Conservation (phyloP, 2,797 vertebrate species). For the Acrossocheilus wenchowensis region DNA sequence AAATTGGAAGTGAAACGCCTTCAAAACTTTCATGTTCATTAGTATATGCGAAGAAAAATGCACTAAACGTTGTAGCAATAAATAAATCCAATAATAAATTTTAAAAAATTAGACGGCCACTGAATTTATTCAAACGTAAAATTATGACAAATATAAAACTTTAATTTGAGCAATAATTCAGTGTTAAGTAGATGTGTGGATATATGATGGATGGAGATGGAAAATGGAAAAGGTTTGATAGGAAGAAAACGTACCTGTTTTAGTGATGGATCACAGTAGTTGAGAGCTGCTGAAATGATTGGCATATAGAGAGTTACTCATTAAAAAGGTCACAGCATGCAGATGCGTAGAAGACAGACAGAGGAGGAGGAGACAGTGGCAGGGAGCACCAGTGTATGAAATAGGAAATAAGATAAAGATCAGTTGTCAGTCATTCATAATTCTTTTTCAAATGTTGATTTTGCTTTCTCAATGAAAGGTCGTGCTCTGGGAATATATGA, state of each 20-base stretch:
- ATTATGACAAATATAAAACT: neutral
- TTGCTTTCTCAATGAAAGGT: slow-evolving; percentile 35
- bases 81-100: neutral
- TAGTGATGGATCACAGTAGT: slow-evolving; percentile 1
- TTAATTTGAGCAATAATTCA: neutral
- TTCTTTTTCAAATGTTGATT: slow-evolving; percentile 13
- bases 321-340: neutral
- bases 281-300: slow-evolving; percentile 21
- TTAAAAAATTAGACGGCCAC: no score
- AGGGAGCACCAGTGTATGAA: slow-evolving; percentile 3
- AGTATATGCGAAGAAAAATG: neutral
- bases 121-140: neutral
- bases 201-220: neutral
- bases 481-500: neutral
- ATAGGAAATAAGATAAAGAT: slow-evolving; percentile 52
- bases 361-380: slow-evolving; percentile 23
- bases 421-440: slow-evolving; percentile 48
- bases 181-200: neutral
- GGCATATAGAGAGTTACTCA: neutral
- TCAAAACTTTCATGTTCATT: neutral
- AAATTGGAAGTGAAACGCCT: neutral
- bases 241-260: neutral
- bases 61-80: neutral
- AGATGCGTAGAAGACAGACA: neutral
- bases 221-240: neutral